A percentile compares a stretch with the other conserved stretches of the same genome.
These are phyloP conservation scores for Holacanthella duospinosa DNA, from an alignment of 2,888 invertebrate genomes.

Conservation along the genomic window DNA sequence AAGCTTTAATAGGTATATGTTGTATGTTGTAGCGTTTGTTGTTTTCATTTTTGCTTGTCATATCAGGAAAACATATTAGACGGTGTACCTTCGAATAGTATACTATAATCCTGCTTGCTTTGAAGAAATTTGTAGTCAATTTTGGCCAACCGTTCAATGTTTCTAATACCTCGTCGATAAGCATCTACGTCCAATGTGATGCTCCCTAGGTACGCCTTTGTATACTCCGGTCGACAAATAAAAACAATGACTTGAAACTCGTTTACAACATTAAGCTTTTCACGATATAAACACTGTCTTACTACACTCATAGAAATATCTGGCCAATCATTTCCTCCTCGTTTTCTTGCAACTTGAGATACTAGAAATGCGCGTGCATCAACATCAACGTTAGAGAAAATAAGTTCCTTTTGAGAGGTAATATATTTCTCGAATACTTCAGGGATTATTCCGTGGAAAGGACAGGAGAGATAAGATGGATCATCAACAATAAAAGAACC, in stretches of 20 bases:
- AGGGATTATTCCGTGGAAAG: background rate
- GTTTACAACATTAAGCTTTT: background rate
- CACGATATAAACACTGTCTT: background rate
- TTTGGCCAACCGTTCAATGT: too few relatives aligned
- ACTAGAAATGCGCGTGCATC: background rate
- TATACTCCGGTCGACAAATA: background rate
- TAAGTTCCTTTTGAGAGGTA: background rate
- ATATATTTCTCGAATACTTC: background rate
- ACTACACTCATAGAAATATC: too few relatives aligned
- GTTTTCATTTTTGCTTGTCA: too few relatives aligned
- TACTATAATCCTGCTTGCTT: background rate
- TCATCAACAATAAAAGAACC: background rate
- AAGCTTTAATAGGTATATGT: too few relatives aligned
- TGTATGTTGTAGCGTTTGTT: too few relatives aligned
- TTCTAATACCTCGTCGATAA: background rate
- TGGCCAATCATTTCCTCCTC: background rate
- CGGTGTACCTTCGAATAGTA: too few relatives aligned
- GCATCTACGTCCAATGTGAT: background rate
- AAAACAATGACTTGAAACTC: background rate
- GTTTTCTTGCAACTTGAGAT: background rate
- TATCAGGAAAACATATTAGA: too few relatives aligned
- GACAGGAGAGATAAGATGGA: background rate
- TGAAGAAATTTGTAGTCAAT: background rate
- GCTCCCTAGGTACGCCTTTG: background rate
- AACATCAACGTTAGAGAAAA: background rate